Percentiles rank a stretch among this genome's conserved stretches.
phyloP scores from a whole-genome alignment of 2,888 invertebrate genomes.

The Cephus sareptanus region DNA sequence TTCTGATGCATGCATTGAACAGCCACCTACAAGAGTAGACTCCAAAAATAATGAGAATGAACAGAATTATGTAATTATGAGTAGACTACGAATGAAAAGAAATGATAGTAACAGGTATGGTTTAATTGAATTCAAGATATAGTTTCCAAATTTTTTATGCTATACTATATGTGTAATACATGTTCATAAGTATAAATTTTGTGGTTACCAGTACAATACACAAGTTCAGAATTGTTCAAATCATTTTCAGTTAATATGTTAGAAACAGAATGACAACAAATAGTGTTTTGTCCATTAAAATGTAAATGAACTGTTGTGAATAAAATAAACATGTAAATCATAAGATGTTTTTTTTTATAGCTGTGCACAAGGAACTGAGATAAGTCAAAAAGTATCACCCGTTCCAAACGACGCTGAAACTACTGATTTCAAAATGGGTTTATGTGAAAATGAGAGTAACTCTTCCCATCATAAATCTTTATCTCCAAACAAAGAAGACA shows the following conservation, averaged over 20 bases:
- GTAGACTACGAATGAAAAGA: conserved; percentile 21
- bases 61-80: conserved; percentile 4
- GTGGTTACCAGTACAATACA: background rate
- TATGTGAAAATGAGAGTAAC: background rate
- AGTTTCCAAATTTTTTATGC: background rate
- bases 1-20: background rate
- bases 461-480: background rate
- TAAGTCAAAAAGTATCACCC: background rate
- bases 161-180: background rate
- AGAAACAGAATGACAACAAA: background rate
- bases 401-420: background rate
- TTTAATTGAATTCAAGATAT: background rate
- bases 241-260: background rate
- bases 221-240: background rate
- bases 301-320: conserved; percentile 2
- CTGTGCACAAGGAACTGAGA: background rate
- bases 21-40: background rate
- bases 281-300: background rate
- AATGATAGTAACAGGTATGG: conserved; percentile 25
- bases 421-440: background rate
- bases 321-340: conserved; percentile 14
- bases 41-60: background rate
- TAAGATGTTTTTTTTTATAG: conserved; percentile 5
- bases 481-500: conserved; percentile 40
- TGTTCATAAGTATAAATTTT: background rate